A percentile compares a stretch with the other conserved stretches of the same genome.
Conservation (phyloP, 2,113 vertebrate species). For the Aegotheles bennettii region DNA sequence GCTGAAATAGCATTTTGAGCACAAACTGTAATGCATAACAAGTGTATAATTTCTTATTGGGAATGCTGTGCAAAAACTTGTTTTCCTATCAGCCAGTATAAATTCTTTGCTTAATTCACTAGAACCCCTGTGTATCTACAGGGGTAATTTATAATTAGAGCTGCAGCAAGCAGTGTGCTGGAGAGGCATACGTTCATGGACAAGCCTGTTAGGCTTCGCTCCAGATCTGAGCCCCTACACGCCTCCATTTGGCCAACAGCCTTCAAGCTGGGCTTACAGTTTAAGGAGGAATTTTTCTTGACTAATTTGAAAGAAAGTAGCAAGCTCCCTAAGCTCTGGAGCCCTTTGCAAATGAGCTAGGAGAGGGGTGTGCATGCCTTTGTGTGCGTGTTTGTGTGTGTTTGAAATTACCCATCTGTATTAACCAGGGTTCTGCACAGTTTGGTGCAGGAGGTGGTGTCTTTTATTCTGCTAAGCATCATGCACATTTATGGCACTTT, state of each 20-base stretch:
- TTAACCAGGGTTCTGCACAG: background rate
- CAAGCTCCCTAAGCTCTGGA: background rate
- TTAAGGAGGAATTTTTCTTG: constrained; percentile 34
- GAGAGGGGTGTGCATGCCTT: background rate
- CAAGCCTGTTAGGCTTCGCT: constrained; percentile 54
- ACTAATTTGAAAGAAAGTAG: background rate
- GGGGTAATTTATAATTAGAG: constrained; percentile 66
- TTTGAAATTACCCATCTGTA: background rate
- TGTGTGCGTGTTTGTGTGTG: background rate
- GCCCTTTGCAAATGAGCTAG: background rate
- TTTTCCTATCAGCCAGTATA: constrained; percentile 65
- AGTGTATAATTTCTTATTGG: constrained; percentile 79
- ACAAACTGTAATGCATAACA: constrained; percentile 79
- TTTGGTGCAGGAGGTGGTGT: constrained; percentile 10
- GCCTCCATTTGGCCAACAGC: constrained; percentile 52
- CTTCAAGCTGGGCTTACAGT: constrained; percentile 35
- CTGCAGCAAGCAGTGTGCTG: constrained; percentile 45
- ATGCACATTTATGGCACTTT: background rate
- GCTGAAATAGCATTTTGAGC: constrained; percentile 80
- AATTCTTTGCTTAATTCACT: constrained; percentile 71
- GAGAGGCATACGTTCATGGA: constrained; percentile 20
- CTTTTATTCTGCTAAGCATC: constrained; percentile 25
- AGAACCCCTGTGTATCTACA: constrained; percentile 59
- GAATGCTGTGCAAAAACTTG: constrained; percentile 72
- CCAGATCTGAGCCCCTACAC: constrained; percentile 47